phyloP scores from a whole-genome alignment of 2,797 vertebrate species.

The Bryconaethiops microstoma region DNA sequence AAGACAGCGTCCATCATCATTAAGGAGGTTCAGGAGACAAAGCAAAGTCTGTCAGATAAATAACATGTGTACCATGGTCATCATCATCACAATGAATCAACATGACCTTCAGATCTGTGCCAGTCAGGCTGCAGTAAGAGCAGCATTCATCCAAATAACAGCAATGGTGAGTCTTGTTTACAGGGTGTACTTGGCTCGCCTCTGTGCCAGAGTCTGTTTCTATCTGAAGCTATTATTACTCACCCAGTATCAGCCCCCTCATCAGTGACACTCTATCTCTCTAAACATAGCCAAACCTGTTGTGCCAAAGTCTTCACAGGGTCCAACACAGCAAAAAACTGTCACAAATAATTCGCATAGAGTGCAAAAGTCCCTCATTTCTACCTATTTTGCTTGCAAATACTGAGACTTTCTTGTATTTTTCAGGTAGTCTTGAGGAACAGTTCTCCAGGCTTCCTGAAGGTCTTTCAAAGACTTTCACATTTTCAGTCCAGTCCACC shows the following conservation, averaged over 20 bases:
- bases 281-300: constrained; percentile 11
- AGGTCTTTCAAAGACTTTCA: no score
- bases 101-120: constrained; percentile 32
- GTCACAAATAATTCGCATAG: not conserved
- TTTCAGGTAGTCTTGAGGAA: no score
- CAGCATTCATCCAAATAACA: constrained; percentile 6
- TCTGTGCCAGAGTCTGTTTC: constrained; percentile 8
- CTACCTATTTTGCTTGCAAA: no score
- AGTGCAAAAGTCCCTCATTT: no score
- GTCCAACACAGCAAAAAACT: constrained; percentile 12
- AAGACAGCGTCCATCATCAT: constrained; percentile 6
- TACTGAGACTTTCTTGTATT: no score
- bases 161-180: not conserved
- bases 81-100: not conserved
- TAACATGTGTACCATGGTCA: not conserved
- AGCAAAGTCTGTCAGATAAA: not conserved
- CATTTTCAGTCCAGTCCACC: no score
- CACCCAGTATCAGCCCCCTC: not conserved
- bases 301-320: constrained; percentile 16
- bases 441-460: no score
- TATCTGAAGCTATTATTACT: constrained; percentile 22
- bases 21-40: not conserved
- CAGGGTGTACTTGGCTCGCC: not conserved
- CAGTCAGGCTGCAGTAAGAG: not conserved
- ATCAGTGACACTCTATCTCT: constrained; percentile 13